Conservation (phyloP, 2,888 invertebrate species). For the Drosophila putrida region DNA sequence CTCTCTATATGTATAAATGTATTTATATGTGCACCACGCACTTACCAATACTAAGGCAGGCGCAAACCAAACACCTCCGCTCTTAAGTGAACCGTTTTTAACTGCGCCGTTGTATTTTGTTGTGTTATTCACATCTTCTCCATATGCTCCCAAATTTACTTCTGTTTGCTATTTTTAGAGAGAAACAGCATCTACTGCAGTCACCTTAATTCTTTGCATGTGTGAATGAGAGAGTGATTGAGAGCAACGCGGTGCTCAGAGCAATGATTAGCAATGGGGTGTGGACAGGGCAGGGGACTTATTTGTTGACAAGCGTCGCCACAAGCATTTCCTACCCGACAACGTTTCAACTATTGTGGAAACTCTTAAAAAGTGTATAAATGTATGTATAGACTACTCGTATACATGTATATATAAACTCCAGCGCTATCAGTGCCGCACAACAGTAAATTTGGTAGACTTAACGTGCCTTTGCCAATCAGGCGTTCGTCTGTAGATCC, state of each 20-base stretch:
- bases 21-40: conserved; percentile 39
- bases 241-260: neutral
- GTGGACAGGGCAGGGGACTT: conserved; percentile 10
- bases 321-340: conserved; percentile 23
- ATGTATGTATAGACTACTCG: neutral
- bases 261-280: conserved; percentile 10
- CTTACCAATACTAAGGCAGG: conserved; percentile 7
- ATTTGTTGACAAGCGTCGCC: conserved; percentile 46
- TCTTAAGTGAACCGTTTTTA: conserved; percentile 11
- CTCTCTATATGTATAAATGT: neutral
- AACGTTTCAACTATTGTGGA: conserved; percentile 27
- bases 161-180: conserved; percentile 66
- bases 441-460: conserved; percentile 38
- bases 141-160: conserved; percentile 59
- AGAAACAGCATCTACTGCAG: conserved; percentile 35
- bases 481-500: conserved; percentile 13
- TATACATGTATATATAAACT: conserved; percentile 1
- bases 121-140: conserved; percentile 19
- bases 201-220: conserved; percentile 9
- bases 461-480: conserved; percentile 27
- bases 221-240: conserved; percentile 2
- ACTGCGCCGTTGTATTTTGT: conserved; percentile 60
- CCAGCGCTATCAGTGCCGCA: conserved; percentile 49
- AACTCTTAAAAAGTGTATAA: conserved; percentile 23
- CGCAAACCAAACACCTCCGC: conserved; percentile 8